These are phyloP conservation scores for Oryzias dopingdopingensis DNA, from an alignment of 2,797 vertebrate genomes.

Conservation along the genomic window DNA sequence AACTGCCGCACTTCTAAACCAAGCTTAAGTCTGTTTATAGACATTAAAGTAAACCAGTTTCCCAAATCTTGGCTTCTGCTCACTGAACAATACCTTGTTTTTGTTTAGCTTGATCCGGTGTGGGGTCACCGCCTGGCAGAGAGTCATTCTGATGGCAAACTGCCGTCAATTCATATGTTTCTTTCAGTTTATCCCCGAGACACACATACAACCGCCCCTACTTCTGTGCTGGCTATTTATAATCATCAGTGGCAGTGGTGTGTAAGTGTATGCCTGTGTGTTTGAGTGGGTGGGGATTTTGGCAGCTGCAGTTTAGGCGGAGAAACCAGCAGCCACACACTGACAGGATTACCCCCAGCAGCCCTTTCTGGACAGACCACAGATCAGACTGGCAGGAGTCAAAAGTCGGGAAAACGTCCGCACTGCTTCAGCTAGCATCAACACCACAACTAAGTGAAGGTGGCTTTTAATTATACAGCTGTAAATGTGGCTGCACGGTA, in stretches of 20 bases:
- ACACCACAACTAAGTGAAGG: neutral
- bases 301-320: conserved; percentile 67
- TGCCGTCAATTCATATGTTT: conserved; percentile 58
- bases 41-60: conserved; percentile 31
- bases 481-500: neutral
- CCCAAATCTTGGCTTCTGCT: conserved; percentile 19
- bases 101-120: conserved; percentile 78
- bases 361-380: conserved; percentile 24
- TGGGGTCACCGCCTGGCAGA: conserved; percentile 67
- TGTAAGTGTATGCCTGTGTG: conserved; percentile 29
- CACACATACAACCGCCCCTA: conserved; percentile 42
- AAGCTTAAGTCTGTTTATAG: conserved; percentile 59
- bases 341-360: conserved; percentile 33
- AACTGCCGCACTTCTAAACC: conserved; percentile 56
- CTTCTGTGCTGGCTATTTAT: conserved; percentile 75
- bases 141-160: conserved; percentile 68
- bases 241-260: conserved; percentile 58
- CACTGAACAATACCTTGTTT: conserved; percentile 73
- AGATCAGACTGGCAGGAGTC: conserved; percentile 48
- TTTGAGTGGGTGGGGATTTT: conserved; percentile 49
- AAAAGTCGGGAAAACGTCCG: conserved; percentile 23
- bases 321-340: conserved; percentile 41
- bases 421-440: conserved; percentile 12
- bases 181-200: conserved; percentile 48
- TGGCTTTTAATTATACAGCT: neutral